A percentile compares a stretch with the other conserved stretches of the same genome.
These are phyloP conservation scores for Australoheros facetus DNA, from an alignment of 2,797 vertebrate genomes.

Conservation along the genomic window DNA sequence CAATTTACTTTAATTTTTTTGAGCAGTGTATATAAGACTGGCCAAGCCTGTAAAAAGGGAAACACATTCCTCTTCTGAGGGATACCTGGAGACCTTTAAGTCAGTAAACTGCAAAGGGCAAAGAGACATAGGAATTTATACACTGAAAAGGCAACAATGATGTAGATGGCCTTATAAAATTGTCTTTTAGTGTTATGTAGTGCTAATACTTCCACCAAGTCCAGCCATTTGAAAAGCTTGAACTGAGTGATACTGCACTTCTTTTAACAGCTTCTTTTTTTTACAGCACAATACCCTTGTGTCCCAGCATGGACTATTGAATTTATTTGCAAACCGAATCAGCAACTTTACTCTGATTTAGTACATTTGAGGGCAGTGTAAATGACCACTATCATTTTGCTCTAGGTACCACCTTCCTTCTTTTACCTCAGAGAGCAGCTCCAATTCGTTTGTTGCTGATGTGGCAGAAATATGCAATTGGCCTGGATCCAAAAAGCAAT, in stretches of 20 bases:
- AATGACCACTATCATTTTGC: conserved; percentile 34
- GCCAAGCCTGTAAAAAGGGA: conserved; percentile 22
- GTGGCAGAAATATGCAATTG: conserved; percentile 56
- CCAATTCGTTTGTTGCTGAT: conserved; percentile 68
- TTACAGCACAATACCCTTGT: neutral
- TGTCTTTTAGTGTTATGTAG: conserved; percentile 31
- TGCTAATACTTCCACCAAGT: conserved; percentile 17
- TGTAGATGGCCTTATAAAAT: conserved; percentile 25
- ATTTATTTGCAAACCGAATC: conserved; percentile 20
- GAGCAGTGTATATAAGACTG: neutral
- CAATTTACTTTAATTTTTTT: too few relatives aligned
- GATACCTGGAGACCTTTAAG: conserved; percentile 27
- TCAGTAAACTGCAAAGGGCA: conserved; percentile 29
- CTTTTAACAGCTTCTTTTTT: neutral
- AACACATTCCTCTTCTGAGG: conserved; percentile 41
- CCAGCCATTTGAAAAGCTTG: conserved; percentile 29
- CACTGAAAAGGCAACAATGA: conserved; percentile 10
- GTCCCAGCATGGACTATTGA: conserved; percentile 27
- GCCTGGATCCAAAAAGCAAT: conserved; percentile 63
- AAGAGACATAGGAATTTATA: conserved; percentile 27
- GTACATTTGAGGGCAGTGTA: conserved; percentile 51
- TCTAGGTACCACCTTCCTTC: conserved; percentile 25
- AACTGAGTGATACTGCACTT: conserved; percentile 21
- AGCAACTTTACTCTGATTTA: conserved; percentile 15
- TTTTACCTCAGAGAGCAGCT: conserved; percentile 65